phyloP scores from a whole-genome alignment of 2,888 invertebrate genomes.

The Tenthredo amoena region DNA sequence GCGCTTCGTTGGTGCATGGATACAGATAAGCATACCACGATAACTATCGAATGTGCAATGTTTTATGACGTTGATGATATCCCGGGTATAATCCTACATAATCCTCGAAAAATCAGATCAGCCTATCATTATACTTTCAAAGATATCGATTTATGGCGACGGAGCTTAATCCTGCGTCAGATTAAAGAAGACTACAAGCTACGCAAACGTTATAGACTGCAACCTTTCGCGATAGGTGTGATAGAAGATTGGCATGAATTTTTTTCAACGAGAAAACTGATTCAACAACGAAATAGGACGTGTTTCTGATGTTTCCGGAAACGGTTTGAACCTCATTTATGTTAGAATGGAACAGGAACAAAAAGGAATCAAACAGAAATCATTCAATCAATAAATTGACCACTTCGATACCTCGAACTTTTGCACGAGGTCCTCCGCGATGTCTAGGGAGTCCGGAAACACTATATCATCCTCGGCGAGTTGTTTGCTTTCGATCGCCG shows the following conservation, averaged over 20 bases:
- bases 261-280: neutral
- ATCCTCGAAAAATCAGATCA: constrained; percentile 9
- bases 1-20: neutral
- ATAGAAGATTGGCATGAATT: neutral
- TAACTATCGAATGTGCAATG: neutral
- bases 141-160: neutral
- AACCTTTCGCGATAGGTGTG: neutral
- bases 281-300: neutral
- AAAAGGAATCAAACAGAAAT: neutral
- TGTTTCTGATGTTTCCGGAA: neutral
- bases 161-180: neutral
- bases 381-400: neutral
- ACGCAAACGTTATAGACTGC: neutral
- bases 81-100: neutral
- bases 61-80: neutral
- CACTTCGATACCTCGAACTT: constrained; percentile 61
- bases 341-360: too few species aligned
- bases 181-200: neutral
- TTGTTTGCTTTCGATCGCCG: constrained; percentile 40
- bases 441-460: constrained; percentile 61
- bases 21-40: neutral
- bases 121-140: neutral
- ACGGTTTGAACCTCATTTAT: neutral
- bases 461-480: constrained; percentile 49
- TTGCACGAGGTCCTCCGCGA: constrained; percentile 57